A percentile compares a stretch with the other conserved stretches of the same genome.
These are phyloP conservation scores for Heterohyrax brucei DNA, from an alignment of 2,797 vertebrate species.

Conservation along the genomic window DNA sequence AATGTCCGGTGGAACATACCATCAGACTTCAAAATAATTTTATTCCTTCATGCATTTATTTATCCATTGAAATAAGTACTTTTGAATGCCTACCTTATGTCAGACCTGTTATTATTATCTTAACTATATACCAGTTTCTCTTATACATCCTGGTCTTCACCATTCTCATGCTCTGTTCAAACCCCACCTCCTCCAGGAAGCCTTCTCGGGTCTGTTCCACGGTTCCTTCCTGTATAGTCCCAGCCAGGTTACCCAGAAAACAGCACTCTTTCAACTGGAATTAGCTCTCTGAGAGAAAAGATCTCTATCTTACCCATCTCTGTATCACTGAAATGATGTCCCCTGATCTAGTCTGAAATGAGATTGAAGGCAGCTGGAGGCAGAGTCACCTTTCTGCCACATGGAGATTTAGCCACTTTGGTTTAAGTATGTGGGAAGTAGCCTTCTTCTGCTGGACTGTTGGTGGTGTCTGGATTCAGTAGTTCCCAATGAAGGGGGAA, in stretches of 20 bases:
- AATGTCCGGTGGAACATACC: constrained; percentile 18
- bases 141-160: not conserved
- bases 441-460: constrained; percentile 14
- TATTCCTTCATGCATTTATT: not conserved
- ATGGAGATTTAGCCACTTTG: constrained; percentile 28
- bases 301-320: not conserved
- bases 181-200: constrained; percentile 46
- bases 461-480: not conserved
- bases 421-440: constrained; percentile 36
- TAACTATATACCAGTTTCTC: not conserved
- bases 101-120: constrained; percentile 20
- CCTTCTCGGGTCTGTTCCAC: constrained; percentile 51
- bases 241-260: not conserved
- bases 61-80: constrained; percentile 10
- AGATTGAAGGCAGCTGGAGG: constrained; percentile 40
- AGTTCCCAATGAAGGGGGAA: not conserved
- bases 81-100: not conserved
- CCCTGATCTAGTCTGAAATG: constrained; percentile 51
- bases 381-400: not conserved
- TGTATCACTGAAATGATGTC: not conserved
- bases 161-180: constrained; percentile 26
- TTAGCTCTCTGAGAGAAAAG: not conserved
- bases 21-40: constrained; percentile 38
- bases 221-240: not conserved
- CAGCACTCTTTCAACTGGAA: not conserved